Conservation (phyloP, 2,113 vertebrate species). For the Oostethus manadensis region DNA sequence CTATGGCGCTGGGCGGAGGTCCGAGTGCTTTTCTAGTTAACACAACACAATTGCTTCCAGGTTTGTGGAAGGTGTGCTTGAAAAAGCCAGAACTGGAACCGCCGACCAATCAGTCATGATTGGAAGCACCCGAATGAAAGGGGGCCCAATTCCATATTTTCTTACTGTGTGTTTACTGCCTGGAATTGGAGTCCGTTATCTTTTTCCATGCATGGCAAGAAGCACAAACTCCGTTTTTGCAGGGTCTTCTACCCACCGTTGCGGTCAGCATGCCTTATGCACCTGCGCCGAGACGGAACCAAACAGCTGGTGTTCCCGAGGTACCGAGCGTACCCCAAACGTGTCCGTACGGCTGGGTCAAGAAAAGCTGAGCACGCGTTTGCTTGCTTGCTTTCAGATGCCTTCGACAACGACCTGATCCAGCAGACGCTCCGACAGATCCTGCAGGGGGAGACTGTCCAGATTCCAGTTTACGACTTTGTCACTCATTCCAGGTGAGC, state of each 20-base stretch:
- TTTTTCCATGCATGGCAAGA: constrained; percentile 8
- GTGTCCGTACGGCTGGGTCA: constrained; percentile 1
- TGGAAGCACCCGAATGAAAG: neutral
- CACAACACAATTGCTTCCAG: too few species aligned
- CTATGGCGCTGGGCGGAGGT: too few species aligned
- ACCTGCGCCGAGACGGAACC: constrained; percentile 42
- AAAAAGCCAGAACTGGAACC: too few species aligned
- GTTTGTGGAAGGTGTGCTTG: too few species aligned
- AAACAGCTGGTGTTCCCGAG: constrained; percentile 44
- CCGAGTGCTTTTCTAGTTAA: too few species aligned
- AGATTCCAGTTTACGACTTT: constrained; percentile 97
- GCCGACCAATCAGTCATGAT: too few species aligned
- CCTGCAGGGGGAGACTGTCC: constrained; percentile 85
- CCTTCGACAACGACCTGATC: constrained; percentile 94
- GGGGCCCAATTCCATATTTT: neutral
- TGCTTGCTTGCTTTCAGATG: constrained; percentile 73
- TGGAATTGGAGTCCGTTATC: neutral
- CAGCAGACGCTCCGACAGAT: constrained; percentile 86
- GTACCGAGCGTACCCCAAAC: constrained; percentile 24
- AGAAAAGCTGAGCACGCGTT: neutral
- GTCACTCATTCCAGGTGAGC: constrained; percentile 92
- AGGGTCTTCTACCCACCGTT: constrained; percentile 12
- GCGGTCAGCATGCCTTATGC: constrained; percentile 49
- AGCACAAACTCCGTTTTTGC: constrained; percentile 40
- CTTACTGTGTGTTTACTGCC: neutral